Conservation (phyloP, 2,113 vertebrate genomes). For the Epinephelus cyanopodus region DNA sequence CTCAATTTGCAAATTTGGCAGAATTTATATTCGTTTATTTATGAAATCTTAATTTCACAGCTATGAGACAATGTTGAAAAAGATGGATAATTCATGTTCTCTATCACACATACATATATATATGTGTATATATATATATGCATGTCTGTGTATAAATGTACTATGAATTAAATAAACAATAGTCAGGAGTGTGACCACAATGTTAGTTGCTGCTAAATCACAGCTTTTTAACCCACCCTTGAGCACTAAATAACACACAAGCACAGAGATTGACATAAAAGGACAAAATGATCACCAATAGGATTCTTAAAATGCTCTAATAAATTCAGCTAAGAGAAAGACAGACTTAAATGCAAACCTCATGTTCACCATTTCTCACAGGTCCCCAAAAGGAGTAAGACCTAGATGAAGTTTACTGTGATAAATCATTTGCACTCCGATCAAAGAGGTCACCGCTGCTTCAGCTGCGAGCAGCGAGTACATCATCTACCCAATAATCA, state of each 20-base stretch:
- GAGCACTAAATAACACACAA: conserved; percentile 81
- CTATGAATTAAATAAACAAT: conserved; percentile 77
- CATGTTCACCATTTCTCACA: conserved; percentile 60
- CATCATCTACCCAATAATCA: conserved; percentile 69
- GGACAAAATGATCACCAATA: conserved; percentile 79
- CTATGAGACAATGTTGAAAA: conserved; percentile 69
- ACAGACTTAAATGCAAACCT: conserved; percentile 76
- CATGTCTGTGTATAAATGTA: conserved; percentile 57
- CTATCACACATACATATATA: conserved; percentile 41
- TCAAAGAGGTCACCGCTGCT: conserved; percentile 71
- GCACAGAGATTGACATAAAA: conserved; percentile 79
- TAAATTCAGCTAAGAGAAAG: conserved; percentile 80
- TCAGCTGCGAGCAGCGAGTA: conserved; percentile 58
- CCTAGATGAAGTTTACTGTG: conserved; percentile 58
- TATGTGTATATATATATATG: conserved; percentile 25
- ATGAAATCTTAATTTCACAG: conserved; percentile 71
- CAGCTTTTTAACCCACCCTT: conserved; percentile 72
- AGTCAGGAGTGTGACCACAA: conserved; percentile 77
- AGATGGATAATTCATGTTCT: conserved; percentile 58
- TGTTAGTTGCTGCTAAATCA: conserved; percentile 73
- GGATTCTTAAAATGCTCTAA: conserved; percentile 78
- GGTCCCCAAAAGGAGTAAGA: conserved; percentile 60
- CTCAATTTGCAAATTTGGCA: conserved; percentile 75
- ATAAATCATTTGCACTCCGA: conserved; percentile 70
- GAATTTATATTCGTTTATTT: conserved; percentile 70